phyloP scores from a whole-genome alignment of 1,140 invertebrate species.

The Hylyphantes graminicola region DNA sequence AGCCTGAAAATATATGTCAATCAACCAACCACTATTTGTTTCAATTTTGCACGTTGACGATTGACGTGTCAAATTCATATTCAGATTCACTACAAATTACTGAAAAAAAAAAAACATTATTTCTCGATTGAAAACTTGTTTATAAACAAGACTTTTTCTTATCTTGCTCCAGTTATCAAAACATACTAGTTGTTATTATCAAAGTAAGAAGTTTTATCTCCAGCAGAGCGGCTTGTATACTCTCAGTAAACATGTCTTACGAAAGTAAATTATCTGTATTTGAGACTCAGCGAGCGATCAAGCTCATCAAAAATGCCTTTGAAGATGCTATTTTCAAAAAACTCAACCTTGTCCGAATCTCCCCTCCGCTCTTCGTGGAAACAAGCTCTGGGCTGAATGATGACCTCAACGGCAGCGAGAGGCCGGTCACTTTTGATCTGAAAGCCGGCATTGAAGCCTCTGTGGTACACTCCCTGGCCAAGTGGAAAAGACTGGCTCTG shows the following conservation, averaged over 20 bases:
- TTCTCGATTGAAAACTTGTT: no score
- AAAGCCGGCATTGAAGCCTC: background rate
- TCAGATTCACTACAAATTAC: no score
- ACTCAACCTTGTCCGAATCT: slow-evolving; percentile 20
- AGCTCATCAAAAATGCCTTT: slow-evolving; percentile 27
- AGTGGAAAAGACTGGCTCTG: slow-evolving; percentile 37
- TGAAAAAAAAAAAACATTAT: no score
- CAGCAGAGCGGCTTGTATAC: no score
- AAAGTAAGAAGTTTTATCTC: no score
- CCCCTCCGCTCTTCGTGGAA: slow-evolving; percentile 31
- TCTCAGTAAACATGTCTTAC: slow-evolving; percentile 7
- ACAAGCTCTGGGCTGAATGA: slow-evolving; percentile 33
- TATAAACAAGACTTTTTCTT: no score
- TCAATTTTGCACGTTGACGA: no score
- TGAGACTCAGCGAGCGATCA: slow-evolving; percentile 38
- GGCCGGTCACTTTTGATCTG: slow-evolving; percentile 24
- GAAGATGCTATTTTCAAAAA: slow-evolving; percentile 24
- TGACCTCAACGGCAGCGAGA: slow-evolving; percentile 30
- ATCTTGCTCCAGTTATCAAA: no score
- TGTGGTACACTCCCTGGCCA: slow-evolving; percentile 25
- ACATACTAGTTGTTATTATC: no score
- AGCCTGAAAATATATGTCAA: no score
- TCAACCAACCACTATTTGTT: no score
- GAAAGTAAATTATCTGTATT: slow-evolving; percentile 20
- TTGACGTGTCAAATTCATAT: no score